A percentile compares a stretch with the other conserved stretches of the same genome.
Conservation (phyloP, 2,888 invertebrate genomes). For the Stegana nigrithorax region DNA sequence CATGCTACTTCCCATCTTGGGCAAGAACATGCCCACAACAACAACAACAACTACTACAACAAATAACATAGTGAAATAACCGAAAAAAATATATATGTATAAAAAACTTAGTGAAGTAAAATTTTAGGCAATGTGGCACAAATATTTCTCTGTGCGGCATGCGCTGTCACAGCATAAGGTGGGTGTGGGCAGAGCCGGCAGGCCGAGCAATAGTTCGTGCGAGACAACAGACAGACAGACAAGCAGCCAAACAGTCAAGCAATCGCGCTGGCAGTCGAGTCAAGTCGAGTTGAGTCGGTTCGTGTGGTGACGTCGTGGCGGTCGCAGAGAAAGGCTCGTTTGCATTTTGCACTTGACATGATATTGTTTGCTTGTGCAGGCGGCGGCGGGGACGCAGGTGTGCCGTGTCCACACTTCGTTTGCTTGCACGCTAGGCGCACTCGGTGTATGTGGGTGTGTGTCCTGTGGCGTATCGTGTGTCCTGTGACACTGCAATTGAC, state of each 20-base stretch:
- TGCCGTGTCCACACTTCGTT: conserved; percentile 12
- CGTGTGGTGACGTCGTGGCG: background rate
- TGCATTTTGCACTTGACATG: conserved; percentile 62
- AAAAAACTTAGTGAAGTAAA: background rate
- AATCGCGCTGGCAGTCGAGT: too few species aligned
- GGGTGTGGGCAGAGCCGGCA: background rate
- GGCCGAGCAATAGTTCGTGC: conserved; percentile 1
- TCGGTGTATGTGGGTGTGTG: conserved; percentile 17
- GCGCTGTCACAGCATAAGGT: too few species aligned
- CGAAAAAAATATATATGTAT: conserved; percentile 11
- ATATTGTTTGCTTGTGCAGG: conserved; percentile 44
- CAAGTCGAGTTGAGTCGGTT: background rate
- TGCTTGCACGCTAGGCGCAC: background rate
- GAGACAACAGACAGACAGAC: background rate
- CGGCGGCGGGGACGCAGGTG: background rate
- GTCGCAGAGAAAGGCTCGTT: too few species aligned
- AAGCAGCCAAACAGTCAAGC: too few species aligned
- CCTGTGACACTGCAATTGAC: conserved; percentile 48
- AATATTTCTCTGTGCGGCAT: background rate
- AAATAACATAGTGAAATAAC: conserved; percentile 23
- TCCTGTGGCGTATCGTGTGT: background rate
- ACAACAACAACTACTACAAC: conserved; percentile 30
- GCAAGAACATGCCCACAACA: too few species aligned
- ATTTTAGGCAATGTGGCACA: conserved; percentile 2
- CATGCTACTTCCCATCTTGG: too few species aligned